A percentile compares a stretch with the other conserved stretches of the same genome.
Evolutionary conservation across 2,797 vertebrate species (phyloP).

Genomic region (Chelmon rostratus): DNA sequence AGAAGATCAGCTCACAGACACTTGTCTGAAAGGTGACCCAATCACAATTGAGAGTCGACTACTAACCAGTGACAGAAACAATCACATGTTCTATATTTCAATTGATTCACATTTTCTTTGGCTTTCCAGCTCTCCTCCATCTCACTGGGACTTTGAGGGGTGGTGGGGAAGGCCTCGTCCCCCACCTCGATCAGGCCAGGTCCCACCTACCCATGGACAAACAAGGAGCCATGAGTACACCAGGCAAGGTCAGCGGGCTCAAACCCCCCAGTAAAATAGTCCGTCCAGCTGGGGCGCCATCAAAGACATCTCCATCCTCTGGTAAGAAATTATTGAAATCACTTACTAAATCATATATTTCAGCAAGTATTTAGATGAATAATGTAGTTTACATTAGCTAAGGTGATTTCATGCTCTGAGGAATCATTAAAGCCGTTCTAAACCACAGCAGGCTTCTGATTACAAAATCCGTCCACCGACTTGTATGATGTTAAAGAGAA

Average conservation of each 20-base stretch:
- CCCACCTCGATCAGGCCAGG: slow-evolving; percentile 38
- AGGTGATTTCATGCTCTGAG: not conserved
- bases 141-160: slow-evolving; percentile 47
- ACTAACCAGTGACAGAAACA: not conserved
- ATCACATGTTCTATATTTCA: not conserved
- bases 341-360: not conserved
- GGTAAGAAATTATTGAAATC: slow-evolving; percentile 58
- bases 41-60: not conserved
- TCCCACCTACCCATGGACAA: slow-evolving; percentile 43
- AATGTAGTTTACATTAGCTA: not conserved
- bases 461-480: slow-evolving; percentile 1
- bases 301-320: slow-evolving; percentile 85
- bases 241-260: slow-evolving; percentile 92
- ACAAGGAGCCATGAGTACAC: slow-evolving; percentile 86
- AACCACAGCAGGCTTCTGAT: slow-evolving; percentile 11
- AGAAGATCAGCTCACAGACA: not conserved
- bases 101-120: slow-evolving; percentile 8
- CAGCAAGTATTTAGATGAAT: not conserved
- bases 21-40: not conserved
- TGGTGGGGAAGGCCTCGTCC: slow-evolving; percentile 68
- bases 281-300: slow-evolving; percentile 85
- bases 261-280: slow-evolving; percentile 94
- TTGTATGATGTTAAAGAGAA: too few species aligned
- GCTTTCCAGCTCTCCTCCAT: slow-evolving; percentile 48
- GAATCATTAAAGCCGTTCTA: not conserved